A percentile compares a stretch with the other conserved stretches of the same genome.
Conservation (phyloP, 1,140 invertebrate genomes). For the Notospermus geniculatus region DNA sequence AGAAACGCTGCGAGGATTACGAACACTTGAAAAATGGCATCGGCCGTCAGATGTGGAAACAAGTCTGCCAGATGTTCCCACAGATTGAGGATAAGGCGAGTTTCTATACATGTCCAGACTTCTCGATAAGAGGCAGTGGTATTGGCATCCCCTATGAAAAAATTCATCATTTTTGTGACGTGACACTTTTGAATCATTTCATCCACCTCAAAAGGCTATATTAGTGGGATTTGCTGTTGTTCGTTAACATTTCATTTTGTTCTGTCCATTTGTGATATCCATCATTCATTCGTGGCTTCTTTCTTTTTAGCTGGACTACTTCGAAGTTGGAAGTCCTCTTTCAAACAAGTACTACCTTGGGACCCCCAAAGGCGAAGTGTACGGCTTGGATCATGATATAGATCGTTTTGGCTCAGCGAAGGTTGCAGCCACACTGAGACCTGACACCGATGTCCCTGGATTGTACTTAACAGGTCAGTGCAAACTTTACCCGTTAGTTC, state of each 20-base stretch:
- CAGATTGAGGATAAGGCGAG: constrained; percentile 47
- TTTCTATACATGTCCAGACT: no score
- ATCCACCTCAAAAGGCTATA: no score
- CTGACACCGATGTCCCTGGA: constrained; percentile 42
- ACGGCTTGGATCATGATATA: constrained; percentile 41
- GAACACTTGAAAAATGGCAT: constrained; percentile 50
- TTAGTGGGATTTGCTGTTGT: no score
- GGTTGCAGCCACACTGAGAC: constrained; percentile 29
- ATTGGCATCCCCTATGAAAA: no score
- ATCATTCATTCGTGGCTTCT: background rate
- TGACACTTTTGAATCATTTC: no score
- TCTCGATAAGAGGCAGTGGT: no score
- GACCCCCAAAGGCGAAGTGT: constrained; percentile 39
- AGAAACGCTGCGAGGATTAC: constrained; percentile 55
- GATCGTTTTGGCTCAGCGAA: constrained; percentile 29
- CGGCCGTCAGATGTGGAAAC: constrained; percentile 49
- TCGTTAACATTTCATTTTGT: no score
- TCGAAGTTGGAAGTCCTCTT: constrained; percentile 37
- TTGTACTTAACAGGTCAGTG: constrained; percentile 20
- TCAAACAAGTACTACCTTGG: constrained; percentile 42
- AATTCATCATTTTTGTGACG: no score
- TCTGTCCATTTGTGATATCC: background rate
- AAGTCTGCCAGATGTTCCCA: constrained; percentile 48
- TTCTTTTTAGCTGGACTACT: constrained; percentile 25
- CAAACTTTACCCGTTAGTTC: background rate